These are phyloP conservation scores for Phalacrocorax aristotelis DNA, from an alignment of 2,113 vertebrate species.

Conservation along the genomic window DNA sequence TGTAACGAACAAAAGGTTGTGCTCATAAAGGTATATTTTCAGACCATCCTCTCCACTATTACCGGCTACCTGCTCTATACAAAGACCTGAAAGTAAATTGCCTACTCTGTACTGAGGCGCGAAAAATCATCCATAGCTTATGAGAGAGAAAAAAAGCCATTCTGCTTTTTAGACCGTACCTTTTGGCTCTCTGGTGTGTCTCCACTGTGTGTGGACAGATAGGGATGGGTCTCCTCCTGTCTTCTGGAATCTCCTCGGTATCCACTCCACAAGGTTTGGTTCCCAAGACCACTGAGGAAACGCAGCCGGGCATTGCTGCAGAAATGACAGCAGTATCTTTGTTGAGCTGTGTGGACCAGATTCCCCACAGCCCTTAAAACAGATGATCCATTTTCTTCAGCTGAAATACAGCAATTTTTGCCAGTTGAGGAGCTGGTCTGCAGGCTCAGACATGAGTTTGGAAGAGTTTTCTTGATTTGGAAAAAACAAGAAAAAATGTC, in stretches of 20 bases:
- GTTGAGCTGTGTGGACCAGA: not conserved
- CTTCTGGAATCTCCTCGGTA: not conserved
- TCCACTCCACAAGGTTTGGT: not conserved
- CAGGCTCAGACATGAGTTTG: not conserved
- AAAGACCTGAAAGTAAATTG: conserved; percentile 38
- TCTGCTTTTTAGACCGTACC: not conserved
- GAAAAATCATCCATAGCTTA: not conserved
- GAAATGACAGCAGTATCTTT: not conserved
- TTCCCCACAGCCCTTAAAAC: not conserved
- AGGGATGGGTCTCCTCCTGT: not conserved
- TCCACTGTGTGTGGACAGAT: not conserved
- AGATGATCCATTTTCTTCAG: not conserved
- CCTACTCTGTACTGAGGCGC: not conserved
- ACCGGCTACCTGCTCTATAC: not conserved
- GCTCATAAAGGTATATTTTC: not conserved
- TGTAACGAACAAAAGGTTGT: not conserved
- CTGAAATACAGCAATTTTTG: not conserved
- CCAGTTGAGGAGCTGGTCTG: not conserved
- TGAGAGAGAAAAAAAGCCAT: not conserved
- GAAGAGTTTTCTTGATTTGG: not conserved
- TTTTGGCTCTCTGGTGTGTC: not conserved
- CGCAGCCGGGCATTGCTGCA: not conserved
- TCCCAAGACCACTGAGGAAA: not conserved
- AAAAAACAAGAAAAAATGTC: not conserved
- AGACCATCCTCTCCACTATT: not conserved